Evolutionary conservation across 2,888 invertebrate genomes (phyloP).

Genomic region (Horisme vitalbata): DNA sequence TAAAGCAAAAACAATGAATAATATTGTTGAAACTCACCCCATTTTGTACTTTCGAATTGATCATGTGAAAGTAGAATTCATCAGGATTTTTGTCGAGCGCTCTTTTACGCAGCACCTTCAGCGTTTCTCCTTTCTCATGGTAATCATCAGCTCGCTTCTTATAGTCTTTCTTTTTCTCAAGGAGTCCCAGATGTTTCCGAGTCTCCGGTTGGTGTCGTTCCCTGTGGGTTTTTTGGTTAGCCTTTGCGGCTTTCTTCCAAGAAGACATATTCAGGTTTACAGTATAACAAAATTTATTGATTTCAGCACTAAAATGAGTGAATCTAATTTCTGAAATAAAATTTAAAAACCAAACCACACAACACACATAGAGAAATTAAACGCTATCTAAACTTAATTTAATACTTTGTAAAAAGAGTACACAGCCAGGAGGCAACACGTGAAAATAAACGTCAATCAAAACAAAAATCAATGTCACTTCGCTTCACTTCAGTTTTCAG

Average conservation of each 20-base stretch:
- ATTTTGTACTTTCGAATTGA: constrained; percentile 89
- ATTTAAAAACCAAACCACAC: too few relatives aligned
- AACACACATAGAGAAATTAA: too few relatives aligned
- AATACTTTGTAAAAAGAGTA: too few relatives aligned
- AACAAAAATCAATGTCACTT: too few relatives aligned
- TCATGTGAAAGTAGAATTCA: constrained; percentile 99
- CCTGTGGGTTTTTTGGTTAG: constrained; percentile 91
- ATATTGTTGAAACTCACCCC: constrained; percentile 64
- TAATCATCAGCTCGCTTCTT: constrained; percentile 89
- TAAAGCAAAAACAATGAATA: too few relatives aligned
- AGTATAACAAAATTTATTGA: too few relatives aligned
- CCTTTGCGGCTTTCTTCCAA: constrained; percentile 94
- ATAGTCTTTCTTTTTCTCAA: constrained; percentile 96
- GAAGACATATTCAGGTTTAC: constrained; percentile 96
- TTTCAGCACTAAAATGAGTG: too few relatives aligned
- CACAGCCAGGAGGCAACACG: too few relatives aligned
- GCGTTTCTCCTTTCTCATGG: constrained; percentile 90
- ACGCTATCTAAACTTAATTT: too few relatives aligned
- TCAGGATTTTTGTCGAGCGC: constrained; percentile 97
- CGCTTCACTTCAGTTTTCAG: too few relatives aligned
- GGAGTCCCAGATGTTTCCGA: constrained; percentile 89
- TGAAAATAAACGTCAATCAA: too few relatives aligned
- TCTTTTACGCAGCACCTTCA: constrained; percentile 91
- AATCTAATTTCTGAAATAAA: too few relatives aligned
- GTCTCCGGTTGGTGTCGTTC: constrained; percentile 93